A percentile compares a stretch with the other conserved stretches of the same genome.
These are phyloP conservation scores for Naja naja DNA, from an alignment of 2,113 vertebrate genomes.

Conservation along the genomic window DNA sequence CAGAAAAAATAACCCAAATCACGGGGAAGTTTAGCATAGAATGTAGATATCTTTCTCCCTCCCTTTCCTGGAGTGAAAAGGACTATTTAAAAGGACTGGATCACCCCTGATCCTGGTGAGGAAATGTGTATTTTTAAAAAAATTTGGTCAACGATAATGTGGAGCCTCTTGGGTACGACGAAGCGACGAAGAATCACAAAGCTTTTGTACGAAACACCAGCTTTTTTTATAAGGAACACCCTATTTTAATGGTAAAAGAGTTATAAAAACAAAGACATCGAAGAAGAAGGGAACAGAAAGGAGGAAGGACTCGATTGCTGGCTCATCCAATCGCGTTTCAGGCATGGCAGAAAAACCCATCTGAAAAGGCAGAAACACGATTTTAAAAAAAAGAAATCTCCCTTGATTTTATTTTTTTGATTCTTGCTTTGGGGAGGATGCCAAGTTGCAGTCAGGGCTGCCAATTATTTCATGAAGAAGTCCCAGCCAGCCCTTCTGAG, in stretches of 20 bases:
- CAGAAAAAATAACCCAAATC: not conserved
- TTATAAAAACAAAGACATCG: conserved; percentile 16
- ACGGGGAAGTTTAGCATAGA: not conserved
- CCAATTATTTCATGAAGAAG: not conserved
- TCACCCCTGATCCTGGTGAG: not conserved
- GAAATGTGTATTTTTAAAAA: not conserved
- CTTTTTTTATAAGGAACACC: not conserved
- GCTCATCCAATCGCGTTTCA: rapidly evolving
- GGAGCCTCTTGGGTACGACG: not conserved
- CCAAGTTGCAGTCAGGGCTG: too few relatives aligned
- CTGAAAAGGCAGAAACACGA: not conserved
- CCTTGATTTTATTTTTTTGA: rapidly evolving
- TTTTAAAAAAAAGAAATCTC: not conserved
- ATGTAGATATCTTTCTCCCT: not conserved
- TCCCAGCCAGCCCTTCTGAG: not conserved
- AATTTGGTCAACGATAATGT: not conserved
- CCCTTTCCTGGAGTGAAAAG: not conserved
- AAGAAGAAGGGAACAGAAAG: rapidly evolving
- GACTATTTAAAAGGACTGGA: not conserved
- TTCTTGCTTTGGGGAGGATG: rapidly evolving
- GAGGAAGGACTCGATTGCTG: rapidly evolving
- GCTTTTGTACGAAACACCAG: rapidly evolving
- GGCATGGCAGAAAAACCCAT: rapidly evolving
- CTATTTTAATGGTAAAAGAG: conserved; percentile 31
- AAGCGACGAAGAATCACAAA: not conserved